Percentiles rank a stretch among this genome's conserved stretches.
Evolutionary conservation across 2,797 vertebrate genomes (phyloP).

Genomic region (Ctenopoma multispine): DNA sequence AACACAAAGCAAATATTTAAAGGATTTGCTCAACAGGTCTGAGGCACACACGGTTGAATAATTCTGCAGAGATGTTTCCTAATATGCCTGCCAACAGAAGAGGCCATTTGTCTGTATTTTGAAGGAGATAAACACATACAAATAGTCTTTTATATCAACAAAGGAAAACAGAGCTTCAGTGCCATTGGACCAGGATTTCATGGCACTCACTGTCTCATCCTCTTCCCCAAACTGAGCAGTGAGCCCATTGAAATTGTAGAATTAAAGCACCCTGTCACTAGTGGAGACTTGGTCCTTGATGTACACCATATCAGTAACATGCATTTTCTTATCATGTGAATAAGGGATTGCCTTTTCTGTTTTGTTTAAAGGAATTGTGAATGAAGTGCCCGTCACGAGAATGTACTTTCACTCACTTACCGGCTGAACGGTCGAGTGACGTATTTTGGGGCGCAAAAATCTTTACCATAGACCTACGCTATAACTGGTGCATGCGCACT

Average conservation of each 20-base stretch:
- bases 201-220: background rate
- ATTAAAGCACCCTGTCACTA: background rate
- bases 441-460: too few relatives aligned
- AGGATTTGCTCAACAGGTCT: fast-evolving
- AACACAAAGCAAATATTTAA: fast-evolving
- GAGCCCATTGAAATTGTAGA: background rate
- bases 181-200: constrained; percentile 62
- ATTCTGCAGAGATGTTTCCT: fast-evolving
- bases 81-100: fast-evolving
- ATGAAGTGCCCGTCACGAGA: too few relatives aligned
- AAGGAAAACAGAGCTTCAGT: constrained; percentile 69
- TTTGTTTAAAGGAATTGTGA: too few relatives aligned
- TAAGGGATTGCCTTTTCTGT: too few relatives aligned
- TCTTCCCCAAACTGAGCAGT: fast-evolving
- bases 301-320: too few relatives aligned
- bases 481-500: too few relatives aligned
- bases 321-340: too few relatives aligned
- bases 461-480: too few relatives aligned
- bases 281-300: background rate
- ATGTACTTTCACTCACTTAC: too few relatives aligned
- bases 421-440: too few relatives aligned
- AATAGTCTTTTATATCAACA: constrained; percentile 67
- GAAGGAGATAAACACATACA: constrained; percentile 61
- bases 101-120: constrained; percentile 15
- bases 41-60: background rate